Evolutionary conservation across 2,888 invertebrate species (phyloP).

Genomic region (Idaea biselata): DNA sequence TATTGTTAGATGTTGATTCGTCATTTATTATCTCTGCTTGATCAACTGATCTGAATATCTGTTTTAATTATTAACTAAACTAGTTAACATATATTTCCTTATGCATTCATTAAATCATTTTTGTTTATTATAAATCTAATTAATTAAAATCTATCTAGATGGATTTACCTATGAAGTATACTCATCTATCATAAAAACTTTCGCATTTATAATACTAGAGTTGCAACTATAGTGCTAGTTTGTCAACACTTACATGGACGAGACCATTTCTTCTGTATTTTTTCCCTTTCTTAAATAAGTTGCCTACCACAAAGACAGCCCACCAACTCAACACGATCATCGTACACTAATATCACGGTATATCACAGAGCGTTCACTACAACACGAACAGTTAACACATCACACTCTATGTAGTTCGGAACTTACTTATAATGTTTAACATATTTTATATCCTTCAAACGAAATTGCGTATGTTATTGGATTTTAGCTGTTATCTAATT

Average conservation of each 20-base stretch:
- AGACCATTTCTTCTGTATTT: constrained; percentile 37
- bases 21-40: not conserved
- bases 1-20: not conserved
- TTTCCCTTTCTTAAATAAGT: constrained; percentile 41
- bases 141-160: not conserved
- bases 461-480: not conserved
- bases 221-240: not conserved
- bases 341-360: constrained; percentile 50
- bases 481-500: not conserved
- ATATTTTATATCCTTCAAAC: not conserved
- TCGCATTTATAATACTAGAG: too few species aligned
- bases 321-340: constrained; percentile 72
- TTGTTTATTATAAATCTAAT: too few species aligned
- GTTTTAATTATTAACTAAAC: too few species aligned
- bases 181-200: too few species aligned
- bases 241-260: constrained; percentile 39
- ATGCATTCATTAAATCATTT: too few species aligned
- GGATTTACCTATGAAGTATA: too few species aligned
- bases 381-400: not conserved
- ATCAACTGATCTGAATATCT: too few species aligned
- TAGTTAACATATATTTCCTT: not conserved
- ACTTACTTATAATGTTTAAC: not conserved
- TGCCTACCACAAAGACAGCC: constrained; percentile 38
- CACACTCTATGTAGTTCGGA: not conserved
- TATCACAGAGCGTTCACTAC: constrained; percentile 55